These are phyloP conservation scores for Megaleporinus macrocephalus DNA, from an alignment of 2,113 vertebrate species.

Conservation along the genomic window DNA sequence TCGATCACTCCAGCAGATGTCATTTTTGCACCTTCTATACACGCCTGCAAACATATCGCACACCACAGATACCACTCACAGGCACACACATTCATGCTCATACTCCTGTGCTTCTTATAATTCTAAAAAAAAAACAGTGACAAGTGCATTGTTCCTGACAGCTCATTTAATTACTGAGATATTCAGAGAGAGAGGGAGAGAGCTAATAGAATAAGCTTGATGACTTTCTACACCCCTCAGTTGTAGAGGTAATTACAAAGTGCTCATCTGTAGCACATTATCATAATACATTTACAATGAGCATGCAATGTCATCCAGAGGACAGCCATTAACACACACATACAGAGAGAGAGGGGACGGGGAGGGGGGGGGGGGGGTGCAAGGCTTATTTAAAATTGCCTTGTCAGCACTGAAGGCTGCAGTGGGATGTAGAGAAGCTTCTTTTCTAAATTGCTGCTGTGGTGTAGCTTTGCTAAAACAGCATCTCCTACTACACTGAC, in stretches of 20 bases:
- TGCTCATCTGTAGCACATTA: slow-evolving; percentile 45
- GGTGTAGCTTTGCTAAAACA: slow-evolving; percentile 3
- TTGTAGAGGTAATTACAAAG: slow-evolving; percentile 46
- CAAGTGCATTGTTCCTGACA: background rate
- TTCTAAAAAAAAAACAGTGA: background rate
- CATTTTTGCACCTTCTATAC: too few species aligned
- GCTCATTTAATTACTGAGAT: slow-evolving; percentile 13
- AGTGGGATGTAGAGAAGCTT: background rate
- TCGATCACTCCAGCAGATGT: too few species aligned
- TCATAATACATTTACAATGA: slow-evolving; percentile 51
- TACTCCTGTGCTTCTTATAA: background rate
- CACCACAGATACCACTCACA: background rate
- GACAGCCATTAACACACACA: slow-evolving; percentile 38
- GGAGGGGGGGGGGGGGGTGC: background rate
- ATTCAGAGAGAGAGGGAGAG: background rate
- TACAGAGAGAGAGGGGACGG: background rate
- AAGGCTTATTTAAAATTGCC: slow-evolving; percentile 5
- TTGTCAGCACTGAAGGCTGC: slow-evolving; percentile 9
- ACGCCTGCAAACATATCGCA: background rate
- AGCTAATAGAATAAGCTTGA: slow-evolving; percentile 33
- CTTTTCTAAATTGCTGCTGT: background rate
- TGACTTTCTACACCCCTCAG: slow-evolving; percentile 38
- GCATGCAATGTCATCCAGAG: slow-evolving; percentile 46
- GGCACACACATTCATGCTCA: background rate
- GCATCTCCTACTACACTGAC: background rate